Evolutionary conservation across 2,888 invertebrate species (phyloP), one percentile per base, ranked within the genome.

Genomic region (Ceraclea dissimilis): DNA sequence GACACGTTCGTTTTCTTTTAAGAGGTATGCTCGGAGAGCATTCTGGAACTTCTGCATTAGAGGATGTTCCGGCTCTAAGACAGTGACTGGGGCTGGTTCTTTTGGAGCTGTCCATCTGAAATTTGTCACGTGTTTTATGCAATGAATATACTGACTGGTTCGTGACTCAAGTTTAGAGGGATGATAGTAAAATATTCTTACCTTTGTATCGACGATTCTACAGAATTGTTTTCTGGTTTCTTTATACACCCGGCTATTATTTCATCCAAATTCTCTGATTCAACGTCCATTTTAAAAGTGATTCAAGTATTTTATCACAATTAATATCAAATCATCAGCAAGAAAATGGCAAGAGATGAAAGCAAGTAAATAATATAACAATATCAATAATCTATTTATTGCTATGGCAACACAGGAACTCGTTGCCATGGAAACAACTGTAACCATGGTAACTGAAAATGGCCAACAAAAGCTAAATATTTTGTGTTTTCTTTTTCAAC

Each of bases 31-130:
- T 63, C 78, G 81, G 2, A 90, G 74, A 0, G 86, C 81, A 60
- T 79, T 72, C 73, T 90, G 90, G 71, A 90, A 90, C 64, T 79
- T 80, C 64, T 79, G 77, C 80, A 90, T 81, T 49, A 89, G 74
- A 0, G 86, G 87, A 69, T 90, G 89, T 53, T 86, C 79, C 0
- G 88, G 80, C 58, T 86, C 82, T 60, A 90, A 70, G 31, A 86
- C 79, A 2, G 79, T 76, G 0, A 79, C 75, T 16, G 60, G 49
- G 44, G 66, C 64, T 22, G 51, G 44, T 21, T 44, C 46, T 13
- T 47, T 47, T 2, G 46, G 51, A 2, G 54, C 49, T 18, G 16
- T 33, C 58, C 58, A 58, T 51, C 57, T 54, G 44, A 17, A 16
- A 39, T 26, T 26, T 26, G 10, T 4, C 10, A 26, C 26, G 26